Base-by-base conservation (phyloP, 2,888 invertebrate species). In the Sinopyrophorus schimmeli region DNA sequence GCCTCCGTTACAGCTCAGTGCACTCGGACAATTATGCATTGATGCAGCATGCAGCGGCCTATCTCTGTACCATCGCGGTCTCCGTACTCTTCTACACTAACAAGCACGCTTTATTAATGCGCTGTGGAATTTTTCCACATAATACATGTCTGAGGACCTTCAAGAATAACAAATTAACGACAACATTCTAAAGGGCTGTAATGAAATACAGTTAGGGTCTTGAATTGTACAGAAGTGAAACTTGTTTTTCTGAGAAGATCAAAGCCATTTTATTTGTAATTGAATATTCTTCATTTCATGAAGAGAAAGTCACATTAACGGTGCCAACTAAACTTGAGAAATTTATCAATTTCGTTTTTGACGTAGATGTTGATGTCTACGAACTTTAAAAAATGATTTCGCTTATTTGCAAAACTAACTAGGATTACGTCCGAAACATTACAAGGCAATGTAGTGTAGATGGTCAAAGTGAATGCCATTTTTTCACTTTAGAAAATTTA, bases 11-110 rank as follows among this genome's bases (percentile, higher is more conserved):
- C 54, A 50, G 46, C 52, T 54, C 51, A 46, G 51, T 57, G 53
- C 55, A 47, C 55, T 38, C 47, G 40, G 40, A 54, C 54, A 56
- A 56, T 55, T 54, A 54, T 52, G 55, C 47, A 55, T 53, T 55
- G 52, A 54, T 54, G 55, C 49, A 44, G 32, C n/a, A n/a, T n/a
- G n/a, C 21, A 21, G 39, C 54, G 50, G 39, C 44, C 39, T 37
- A 32, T 34, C 47, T 47, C n/a, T 35, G 9, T 24, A 20, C 28
- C 47, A 51, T 31, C 32, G 42, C 30, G 21, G 40, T 38, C 27
- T 27, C 9, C 37, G 24, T 34, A 20, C 21, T 21, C 2, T 21
- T 3, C 21, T 21, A 21, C 9, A 15, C 28, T 30, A 40, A 40
- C 39, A 40, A 40, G 28, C 20, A 28, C 18, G 20, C 28, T 28